A percentile compares a stretch with the other conserved stretches of the same genome.
Evolutionary conservation across 2,113 vertebrate species (phyloP).

Genomic region (Loxodonta africana): DNA sequence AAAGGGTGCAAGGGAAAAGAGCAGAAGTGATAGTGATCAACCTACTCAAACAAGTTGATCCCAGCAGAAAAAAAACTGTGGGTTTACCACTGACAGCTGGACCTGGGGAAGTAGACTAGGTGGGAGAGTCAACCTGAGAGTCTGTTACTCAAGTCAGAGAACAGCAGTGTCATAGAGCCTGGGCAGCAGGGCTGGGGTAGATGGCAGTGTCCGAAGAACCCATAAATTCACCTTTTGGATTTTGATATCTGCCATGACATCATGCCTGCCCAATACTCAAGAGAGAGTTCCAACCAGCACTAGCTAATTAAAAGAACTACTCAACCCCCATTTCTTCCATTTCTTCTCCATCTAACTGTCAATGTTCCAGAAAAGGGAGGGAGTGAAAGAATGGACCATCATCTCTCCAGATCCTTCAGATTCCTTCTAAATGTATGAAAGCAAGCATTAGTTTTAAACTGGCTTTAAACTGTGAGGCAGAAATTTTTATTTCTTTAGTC

Average conservation of each 20-base stretch:
- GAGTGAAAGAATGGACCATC: background rate
- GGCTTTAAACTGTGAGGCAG: background rate
- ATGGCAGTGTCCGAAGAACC: background rate
- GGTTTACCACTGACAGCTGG: background rate
- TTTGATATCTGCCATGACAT: background rate
- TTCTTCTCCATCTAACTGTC: background rate
- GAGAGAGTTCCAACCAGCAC: background rate
- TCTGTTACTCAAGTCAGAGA: background rate
- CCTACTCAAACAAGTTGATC: background rate
- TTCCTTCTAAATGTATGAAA: background rate
- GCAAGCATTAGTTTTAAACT: background rate
- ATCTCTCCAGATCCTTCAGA: rapidly evolving
- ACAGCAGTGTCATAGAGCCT: background rate
- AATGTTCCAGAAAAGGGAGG: background rate
- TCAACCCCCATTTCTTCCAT: background rate
- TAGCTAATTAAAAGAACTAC: background rate
- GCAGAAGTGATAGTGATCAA: background rate
- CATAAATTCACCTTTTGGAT: background rate
- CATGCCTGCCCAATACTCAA: background rate
- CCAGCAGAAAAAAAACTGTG: background rate
- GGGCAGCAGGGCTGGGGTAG: background rate
- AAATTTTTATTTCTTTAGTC: background rate
- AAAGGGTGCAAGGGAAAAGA: background rate
- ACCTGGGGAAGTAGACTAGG: background rate
- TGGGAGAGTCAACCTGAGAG: background rate